Evolutionary conservation across 2,888 invertebrate species (phyloP), one percentile per base, ranked within the genome.

Genomic region (Oscheius myriophilus): DNA sequence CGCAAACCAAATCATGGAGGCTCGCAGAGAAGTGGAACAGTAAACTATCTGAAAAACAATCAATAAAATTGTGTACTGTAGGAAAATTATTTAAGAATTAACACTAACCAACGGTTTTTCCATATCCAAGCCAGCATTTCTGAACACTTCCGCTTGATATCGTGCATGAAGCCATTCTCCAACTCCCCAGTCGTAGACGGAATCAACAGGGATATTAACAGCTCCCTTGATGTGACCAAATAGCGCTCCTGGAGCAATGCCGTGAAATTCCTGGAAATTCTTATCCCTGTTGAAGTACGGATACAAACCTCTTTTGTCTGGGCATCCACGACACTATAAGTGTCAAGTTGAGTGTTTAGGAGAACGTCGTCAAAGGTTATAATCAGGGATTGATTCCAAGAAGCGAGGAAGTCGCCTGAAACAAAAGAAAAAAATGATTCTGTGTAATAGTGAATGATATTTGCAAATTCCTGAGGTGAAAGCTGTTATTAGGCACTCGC

Each of bases 341-440:
- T 76, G 21, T 73, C 67, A 26, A 76, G 71, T 64, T 84, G 82
- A 16, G 83, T 75, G 54, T 83, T 83, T 2, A 78, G 72, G 16
- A 85, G 67, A 1, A 85, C 83, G 65, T 85, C 85, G 57, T 85
- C 85, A 70, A 83, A 85, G 6, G 85, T 84, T 14, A 78, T 73
- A 14, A 85, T 80, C 21, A 78, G 67, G 14, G 80, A 79, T 45
- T 78, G 69, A 52, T 75, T 75, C 85, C 85, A 85, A 9, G 77
- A 69, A 6, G 85, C 72, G n/a, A 77, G 70, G 69, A 85, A 85
- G 59, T 81, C 80, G 26, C 85, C 85, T 71, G 73, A 42, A 64
- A 49, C 7, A 11, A 4, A 9, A 54, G 33, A 16, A 7, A 11
- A 9, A 12, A 18, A 16, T n/a, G 6, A 55, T 2, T 2, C n/a